These are phyloP conservation scores for Penaeus indicus DNA, from an alignment of 1,140 invertebrate species.

Conservation along the genomic window DNA sequence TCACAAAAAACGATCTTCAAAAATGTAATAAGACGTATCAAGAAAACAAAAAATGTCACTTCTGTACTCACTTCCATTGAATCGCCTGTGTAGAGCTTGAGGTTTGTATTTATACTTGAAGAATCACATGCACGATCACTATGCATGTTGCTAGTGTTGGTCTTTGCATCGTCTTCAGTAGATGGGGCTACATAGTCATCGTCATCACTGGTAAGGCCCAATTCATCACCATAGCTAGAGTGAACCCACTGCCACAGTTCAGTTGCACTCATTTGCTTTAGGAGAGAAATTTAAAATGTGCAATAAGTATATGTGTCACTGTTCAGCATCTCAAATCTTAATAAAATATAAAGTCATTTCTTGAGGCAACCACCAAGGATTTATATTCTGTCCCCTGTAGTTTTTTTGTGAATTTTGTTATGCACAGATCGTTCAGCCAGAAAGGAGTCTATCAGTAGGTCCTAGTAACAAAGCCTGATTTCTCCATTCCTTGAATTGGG, in stretches of 20 bases:
- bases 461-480: too few species aligned
- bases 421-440: too few species aligned
- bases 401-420: too few species aligned
- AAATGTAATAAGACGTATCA: not conserved
- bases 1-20: not conserved
- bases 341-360: too few species aligned
- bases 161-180: slow-evolving; percentile 67
- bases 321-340: not conserved
- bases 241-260: slow-evolving; percentile 95
- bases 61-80: slow-evolving; percentile 59
- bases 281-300: slow-evolving; percentile 66
- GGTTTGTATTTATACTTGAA: slow-evolving; percentile 49
- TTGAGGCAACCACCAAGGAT: too few species aligned
- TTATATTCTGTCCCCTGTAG: too few species aligned
- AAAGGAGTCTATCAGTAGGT: too few species aligned
- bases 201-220: slow-evolving; percentile 92
- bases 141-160: slow-evolving; percentile 32
- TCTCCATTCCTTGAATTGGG: too few species aligned
- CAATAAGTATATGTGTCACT: not conserved
- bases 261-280: slow-evolving; percentile 82
- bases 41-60: not conserved
- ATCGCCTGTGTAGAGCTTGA: slow-evolving; percentile 63
- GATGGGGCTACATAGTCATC: slow-evolving; percentile 81
- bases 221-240: slow-evolving; percentile 90
- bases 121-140: slow-evolving; percentile 56